Conservation (phyloP, 2,888 invertebrate species). For the Achlya flavicornis region DNA sequence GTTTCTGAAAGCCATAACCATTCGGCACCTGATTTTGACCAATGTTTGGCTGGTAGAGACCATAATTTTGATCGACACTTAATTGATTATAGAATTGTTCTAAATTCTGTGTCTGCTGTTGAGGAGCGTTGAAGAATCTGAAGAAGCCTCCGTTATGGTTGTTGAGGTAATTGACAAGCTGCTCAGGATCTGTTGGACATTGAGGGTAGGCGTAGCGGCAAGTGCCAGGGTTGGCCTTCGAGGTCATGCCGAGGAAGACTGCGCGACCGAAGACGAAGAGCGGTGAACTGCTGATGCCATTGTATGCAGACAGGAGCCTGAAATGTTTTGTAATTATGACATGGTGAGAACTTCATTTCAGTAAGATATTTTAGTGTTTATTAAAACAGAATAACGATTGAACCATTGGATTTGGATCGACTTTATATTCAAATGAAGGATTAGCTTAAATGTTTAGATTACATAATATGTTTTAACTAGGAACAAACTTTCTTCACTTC, state of each 20-base stretch:
- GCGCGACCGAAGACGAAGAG: constrained; percentile 90
- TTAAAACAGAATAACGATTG: no score
- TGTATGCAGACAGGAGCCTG: constrained; percentile 85
- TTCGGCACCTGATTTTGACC: constrained; percentile 20
- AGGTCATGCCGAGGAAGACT: constrained; percentile 88
- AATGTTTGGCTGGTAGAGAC: constrained; percentile 27
- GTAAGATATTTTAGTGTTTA: no score
- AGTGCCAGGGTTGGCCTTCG: constrained; percentile 82
- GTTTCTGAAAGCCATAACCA: constrained; percentile 26
- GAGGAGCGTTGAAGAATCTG: constrained; percentile 87
- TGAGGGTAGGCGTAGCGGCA: constrained; percentile 87
- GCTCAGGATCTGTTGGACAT: constrained; percentile 89
- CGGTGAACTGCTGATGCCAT: constrained; percentile 84
- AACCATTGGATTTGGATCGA: no score
- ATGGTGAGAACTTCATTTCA: background rate
- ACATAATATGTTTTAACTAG: no score
- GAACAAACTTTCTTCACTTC: no score
- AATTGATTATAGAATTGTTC: constrained; percentile 71
- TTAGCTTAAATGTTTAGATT: no score
- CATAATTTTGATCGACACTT: constrained; percentile 41
- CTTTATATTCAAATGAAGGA: no score
- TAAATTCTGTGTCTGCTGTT: constrained; percentile 51
- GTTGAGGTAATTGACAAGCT: constrained; percentile 90
- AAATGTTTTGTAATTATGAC: constrained; percentile 25
- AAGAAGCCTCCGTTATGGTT: constrained; percentile 95